These are phyloP conservation scores for Potamarius usumacintae DNA, from an alignment of 2,113 vertebrate genomes.

Conservation along the genomic window DNA sequence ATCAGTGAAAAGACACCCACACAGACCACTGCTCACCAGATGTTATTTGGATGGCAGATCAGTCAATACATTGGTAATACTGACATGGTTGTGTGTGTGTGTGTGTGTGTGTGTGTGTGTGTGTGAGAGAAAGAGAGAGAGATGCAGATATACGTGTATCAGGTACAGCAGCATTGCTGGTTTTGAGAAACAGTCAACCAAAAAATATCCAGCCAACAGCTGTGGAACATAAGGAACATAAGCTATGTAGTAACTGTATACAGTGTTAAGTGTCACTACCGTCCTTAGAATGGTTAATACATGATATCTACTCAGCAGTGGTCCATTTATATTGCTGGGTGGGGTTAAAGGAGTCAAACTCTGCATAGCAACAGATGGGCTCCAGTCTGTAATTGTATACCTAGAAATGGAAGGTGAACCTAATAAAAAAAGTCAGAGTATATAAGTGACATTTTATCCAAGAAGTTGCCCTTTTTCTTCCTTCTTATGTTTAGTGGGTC, in stretches of 20 bases:
- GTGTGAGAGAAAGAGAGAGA: background rate
- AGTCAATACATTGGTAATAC: background rate
- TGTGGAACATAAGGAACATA: background rate
- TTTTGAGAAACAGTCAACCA: background rate
- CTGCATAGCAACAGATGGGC: background rate
- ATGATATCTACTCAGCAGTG: background rate
- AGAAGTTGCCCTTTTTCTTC: background rate
- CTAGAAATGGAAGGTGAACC: background rate
- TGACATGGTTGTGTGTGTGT: background rate
- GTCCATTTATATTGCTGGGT: background rate
- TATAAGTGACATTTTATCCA: background rate
- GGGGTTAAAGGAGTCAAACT: background rate
- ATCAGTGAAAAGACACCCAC: background rate
- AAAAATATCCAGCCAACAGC: background rate
- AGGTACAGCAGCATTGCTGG: background rate
- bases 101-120: background rate
- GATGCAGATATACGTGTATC: background rate
- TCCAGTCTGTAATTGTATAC: background rate
- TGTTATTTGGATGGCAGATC: background rate
- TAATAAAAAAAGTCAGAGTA: background rate
- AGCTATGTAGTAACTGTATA: background rate
- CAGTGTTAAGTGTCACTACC: background rate
- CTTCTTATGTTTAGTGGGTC: constrained; percentile 73
- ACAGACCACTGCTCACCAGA: background rate
- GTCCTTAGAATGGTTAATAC: background rate